Evolutionary conservation across 2,888 invertebrate genomes (phyloP), one percentile per base, ranked within the genome.

Genomic region (Platycheirus albimanus): DNA sequence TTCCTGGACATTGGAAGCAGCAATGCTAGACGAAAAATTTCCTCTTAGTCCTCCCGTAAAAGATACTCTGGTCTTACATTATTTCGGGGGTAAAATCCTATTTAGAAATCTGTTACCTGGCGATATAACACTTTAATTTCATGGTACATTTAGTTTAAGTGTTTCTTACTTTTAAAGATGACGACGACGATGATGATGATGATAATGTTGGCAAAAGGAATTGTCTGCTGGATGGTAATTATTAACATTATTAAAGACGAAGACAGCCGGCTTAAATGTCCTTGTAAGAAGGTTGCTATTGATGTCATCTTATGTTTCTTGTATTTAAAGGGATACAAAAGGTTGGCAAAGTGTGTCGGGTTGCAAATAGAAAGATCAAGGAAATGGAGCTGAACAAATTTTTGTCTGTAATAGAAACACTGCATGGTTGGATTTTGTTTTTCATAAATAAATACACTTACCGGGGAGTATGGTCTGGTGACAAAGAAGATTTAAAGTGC

Each of bases 101-200:
- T 81, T 81, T 61, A 19, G 54, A 81, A 76, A 81, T 81, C 74
- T 84, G 74, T 70, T 79, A 84, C 78, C 78, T 84, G 83, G 71
- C 33, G 51, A 43, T 80, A 85, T 85, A 86, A 86, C 86, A 86
- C 86, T 86, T 88, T 87, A 87, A 88, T 88, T 88, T 88, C 87
- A 88, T 86, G 88, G 86, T 86, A 87, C 87, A 87, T 88, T 87
- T 86, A 86, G 85, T 86, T 85, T 83, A 84, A 79, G 78, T 84
- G 71, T 69, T 74, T 67, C 30, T 66, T 61, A 36, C 11, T 28
- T 45, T 52, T 30, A 1, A 3, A 54, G 61, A 52, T 17, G 17
- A 36, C 36, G 30, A 17, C 28, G 58, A 24, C 24, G 41, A 38
- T 36, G 13, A 24, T 41, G 20, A 49, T 19, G 41, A 33, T 63